Conservation (phyloP, 2,113 vertebrate genomes). For the Pomatorhinus ruficollis region DNA sequence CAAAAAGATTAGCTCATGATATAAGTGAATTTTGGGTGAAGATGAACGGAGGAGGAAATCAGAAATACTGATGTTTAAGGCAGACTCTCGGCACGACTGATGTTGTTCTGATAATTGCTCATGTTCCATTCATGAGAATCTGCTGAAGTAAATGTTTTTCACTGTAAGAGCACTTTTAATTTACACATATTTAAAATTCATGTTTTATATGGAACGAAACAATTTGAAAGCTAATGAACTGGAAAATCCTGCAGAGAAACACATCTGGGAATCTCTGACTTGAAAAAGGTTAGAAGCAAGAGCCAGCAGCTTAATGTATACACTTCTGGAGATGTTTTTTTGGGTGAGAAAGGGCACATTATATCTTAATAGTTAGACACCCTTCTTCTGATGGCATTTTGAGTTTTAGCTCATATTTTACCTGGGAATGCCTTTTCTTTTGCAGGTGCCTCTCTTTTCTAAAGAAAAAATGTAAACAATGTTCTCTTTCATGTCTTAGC, state of each 20-base stretch:
- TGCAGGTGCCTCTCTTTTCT: neutral
- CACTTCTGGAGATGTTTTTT: neutral
- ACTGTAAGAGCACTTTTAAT: neutral
- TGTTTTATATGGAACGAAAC: neutral
- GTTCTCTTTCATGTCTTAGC: neutral
- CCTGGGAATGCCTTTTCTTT: neutral
- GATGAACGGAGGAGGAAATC: neutral
- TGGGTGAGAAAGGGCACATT: neutral
- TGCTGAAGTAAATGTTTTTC: neutral
- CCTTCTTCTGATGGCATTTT: neutral
- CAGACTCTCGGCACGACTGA: neutral
- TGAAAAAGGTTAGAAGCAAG: neutral
- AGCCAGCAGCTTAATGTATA: neutral
- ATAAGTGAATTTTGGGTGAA: neutral
- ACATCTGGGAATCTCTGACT: neutral
- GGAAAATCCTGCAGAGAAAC: neutral
- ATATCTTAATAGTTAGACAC: neutral
- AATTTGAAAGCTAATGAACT: neutral
- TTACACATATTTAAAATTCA: neutral
- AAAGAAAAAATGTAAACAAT: neutral
- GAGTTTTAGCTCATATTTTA: neutral
- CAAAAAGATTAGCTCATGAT: neutral
- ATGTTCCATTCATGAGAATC: neutral
- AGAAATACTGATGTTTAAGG: neutral
- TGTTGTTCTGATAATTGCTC: neutral